A percentile compares a stretch with the other conserved stretches of the same genome.
Evolutionary conservation across 2,888 invertebrate genomes (phyloP).

Genomic region (Drosophila putrida): DNA sequence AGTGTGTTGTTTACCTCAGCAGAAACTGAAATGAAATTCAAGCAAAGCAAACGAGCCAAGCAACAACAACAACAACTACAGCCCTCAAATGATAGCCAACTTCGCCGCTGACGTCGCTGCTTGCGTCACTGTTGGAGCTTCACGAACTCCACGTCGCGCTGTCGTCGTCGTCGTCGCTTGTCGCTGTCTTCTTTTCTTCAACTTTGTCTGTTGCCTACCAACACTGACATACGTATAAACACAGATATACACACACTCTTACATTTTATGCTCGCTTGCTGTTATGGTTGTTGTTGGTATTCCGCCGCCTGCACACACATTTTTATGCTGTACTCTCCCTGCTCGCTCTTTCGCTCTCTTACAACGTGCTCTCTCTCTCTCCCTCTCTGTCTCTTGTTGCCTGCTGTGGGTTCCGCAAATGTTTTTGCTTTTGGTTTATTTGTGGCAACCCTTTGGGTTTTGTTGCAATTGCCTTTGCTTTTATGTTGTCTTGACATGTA

Average conservation of each 20-base stretch:
- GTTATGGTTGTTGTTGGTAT: conserved; percentile 51
- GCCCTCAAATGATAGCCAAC: conserved; percentile 52
- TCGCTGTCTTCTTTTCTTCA: conserved; percentile 66
- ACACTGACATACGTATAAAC: conserved; percentile 21
- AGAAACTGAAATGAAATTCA: conserved; percentile 75
- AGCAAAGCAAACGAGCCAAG: conserved; percentile 62
- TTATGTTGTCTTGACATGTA: conserved; percentile 55
- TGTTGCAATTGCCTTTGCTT: conserved; percentile 66
- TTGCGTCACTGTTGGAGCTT: conserved; percentile 41
- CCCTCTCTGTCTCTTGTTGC: conserved; percentile 38
- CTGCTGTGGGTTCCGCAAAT: conserved; percentile 57
- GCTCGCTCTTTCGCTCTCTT: conserved; percentile 22
- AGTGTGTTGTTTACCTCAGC: conserved; percentile 71
- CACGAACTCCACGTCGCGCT: conserved; percentile 50
- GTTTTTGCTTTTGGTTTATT: conserved; percentile 69
- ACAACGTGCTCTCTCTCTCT: conserved; percentile 23
- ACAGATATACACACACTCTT: conserved; percentile 23
- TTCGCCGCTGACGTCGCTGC: conserved; percentile 35
- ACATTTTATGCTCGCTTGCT: conserved; percentile 57
- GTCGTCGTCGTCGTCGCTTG: conserved; percentile 23
- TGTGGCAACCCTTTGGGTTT: conserved; percentile 65
- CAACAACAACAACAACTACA: conserved; percentile 40
- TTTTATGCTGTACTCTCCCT: conserved; percentile 49
- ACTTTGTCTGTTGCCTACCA: conserved; percentile 71
- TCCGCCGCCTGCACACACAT: conserved; percentile 66